Evolutionary conservation across 2,888 invertebrate genomes (phyloP), one percentile per base, ranked within the genome.

Genomic region (Campaea margaritaria): DNA sequence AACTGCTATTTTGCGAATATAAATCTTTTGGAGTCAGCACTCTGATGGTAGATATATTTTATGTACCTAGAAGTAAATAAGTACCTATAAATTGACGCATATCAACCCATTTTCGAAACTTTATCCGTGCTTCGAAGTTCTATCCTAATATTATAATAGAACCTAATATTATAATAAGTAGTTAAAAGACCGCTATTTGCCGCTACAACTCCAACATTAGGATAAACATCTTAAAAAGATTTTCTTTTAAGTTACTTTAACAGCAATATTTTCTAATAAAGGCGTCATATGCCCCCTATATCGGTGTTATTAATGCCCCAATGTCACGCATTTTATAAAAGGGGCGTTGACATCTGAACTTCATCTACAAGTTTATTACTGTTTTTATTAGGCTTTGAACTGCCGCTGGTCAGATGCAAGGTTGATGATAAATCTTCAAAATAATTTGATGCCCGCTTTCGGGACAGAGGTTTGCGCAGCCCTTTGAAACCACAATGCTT

Each of bases 301-400:
- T 57, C 42, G 58, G 43, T 28, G 53, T 68, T 66, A 66, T 68
- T 62, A 64, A 66, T 61, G 58, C 21, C 15, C 56, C 49, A 66
- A 58, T 56, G 66, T 64, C 68, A 68, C 64, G 68, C 64, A 62
- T 57, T 3, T 58, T 66, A 48, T 56, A 60, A 62, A 58, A 54
- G 59, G 64, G 60, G 47, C 67, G 60, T 65, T 62, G 67, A 67
- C 69, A 60, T 53, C 15, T 47, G 49, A 51, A 61, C 57, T 62
- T 48, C 55, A 53, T 43, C 51, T 60, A 42, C 58, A 59, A 51
- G 53, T 67, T 49, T 54, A 56, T 58, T 57, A 52, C 36, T 21
- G n/a, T 62, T 62, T 60, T 39, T 51, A 62, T 58, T 61, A 51
- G 28, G 31, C 53, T 44, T 36, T 39, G 14, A 52, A 48, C 16